phyloP scores from a whole-genome alignment of 2,888 invertebrate species.

The Acanthopleura granulata region DNA sequence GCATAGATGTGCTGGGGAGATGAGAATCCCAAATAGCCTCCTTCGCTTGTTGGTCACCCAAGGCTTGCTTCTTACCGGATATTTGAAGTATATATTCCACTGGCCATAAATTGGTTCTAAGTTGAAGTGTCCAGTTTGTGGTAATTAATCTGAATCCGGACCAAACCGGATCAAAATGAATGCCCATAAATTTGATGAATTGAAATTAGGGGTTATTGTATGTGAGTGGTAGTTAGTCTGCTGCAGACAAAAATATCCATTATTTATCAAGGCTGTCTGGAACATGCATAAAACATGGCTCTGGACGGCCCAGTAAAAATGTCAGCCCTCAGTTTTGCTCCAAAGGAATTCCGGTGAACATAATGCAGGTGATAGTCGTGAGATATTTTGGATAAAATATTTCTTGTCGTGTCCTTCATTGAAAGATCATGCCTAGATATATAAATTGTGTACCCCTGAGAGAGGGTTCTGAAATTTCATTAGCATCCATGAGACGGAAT shows the following conservation, averaged over 20 bases:
- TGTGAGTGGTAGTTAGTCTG: background rate
- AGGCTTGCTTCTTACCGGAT: background rate
- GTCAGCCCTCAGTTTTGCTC: conserved; percentile 5
- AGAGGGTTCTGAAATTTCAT: too few relatives aligned
- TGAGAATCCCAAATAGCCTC: too few relatives aligned
- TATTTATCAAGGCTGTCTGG: conserved; percentile 19
- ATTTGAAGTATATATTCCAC: background rate
- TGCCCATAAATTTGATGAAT: background rate
- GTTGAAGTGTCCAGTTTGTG: background rate
- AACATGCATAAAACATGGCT: conserved; percentile 15
- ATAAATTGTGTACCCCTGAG: too few relatives aligned
- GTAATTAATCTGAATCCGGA: background rate
- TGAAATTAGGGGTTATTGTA: conserved; percentile 11
- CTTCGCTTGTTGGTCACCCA: too few relatives aligned
- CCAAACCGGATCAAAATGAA: conserved; percentile 10
- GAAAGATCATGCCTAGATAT: too few relatives aligned
- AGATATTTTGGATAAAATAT: too few relatives aligned
- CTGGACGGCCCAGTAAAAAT: conserved; percentile 8
- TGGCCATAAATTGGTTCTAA: background rate
- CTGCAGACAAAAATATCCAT: conserved; percentile 16
- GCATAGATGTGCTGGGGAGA: too few relatives aligned
- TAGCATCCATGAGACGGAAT: too few relatives aligned
- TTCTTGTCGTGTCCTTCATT: too few relatives aligned
- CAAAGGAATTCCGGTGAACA: conserved; percentile 4
- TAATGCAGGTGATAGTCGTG: background rate